Conservation (phyloP, 2,113 vertebrate species). For the Chauna torquata region DNA sequence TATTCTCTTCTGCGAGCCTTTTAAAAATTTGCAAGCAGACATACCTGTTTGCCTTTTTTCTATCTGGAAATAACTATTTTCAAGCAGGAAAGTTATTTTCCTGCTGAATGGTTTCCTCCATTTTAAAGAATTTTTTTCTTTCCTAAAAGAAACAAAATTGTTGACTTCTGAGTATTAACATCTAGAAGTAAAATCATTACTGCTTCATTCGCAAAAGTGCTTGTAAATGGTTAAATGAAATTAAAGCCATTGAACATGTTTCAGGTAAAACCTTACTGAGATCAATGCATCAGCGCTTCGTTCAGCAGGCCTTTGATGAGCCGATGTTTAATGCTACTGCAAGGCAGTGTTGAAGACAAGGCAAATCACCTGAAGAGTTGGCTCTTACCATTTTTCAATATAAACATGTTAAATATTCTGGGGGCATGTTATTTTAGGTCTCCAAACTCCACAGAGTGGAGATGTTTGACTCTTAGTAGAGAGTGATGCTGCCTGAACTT, state of each 20-base stretch:
- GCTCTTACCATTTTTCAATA: background rate
- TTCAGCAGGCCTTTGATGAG: background rate
- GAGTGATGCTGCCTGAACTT: background rate
- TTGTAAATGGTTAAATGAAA: background rate
- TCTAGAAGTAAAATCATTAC: background rate
- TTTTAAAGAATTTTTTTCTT: background rate
- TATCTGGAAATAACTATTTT: background rate
- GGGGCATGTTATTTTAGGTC: background rate
- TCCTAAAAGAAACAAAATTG: background rate
- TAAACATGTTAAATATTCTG: background rate
- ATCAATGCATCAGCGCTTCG: background rate
- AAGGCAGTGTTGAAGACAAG: rapidly evolving
- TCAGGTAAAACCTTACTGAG: background rate
- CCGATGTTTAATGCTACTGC: background rate
- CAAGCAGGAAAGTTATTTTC: background rate
- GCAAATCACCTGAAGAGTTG: background rate
- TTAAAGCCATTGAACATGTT: background rate
- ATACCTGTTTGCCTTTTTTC: background rate
- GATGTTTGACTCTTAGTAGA: background rate
- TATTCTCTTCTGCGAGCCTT: background rate
- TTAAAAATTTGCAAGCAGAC: background rate
- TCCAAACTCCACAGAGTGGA: background rate
- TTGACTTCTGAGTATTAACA: background rate
- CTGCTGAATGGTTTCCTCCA: background rate
- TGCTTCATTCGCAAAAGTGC: background rate